Evolutionary conservation across 1,140 invertebrate genomes (phyloP), one percentile per base, ranked within the genome.

Genomic region (Metopolophium dirhodum): DNA sequence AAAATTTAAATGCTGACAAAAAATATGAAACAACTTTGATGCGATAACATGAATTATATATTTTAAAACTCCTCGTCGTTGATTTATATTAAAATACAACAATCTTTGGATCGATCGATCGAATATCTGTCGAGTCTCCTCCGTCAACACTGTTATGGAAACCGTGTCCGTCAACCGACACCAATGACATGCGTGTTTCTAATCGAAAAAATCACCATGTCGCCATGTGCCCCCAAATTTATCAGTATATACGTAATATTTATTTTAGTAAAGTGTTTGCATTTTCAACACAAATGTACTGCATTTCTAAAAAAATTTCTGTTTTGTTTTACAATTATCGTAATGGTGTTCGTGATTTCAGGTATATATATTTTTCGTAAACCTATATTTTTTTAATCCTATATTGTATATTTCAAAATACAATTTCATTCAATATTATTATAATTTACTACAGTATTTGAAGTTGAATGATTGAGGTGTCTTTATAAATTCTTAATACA

Each of bases 11-110:
- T n/a, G n/a, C 4, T 68, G 30, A 68, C 30, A 30, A 61, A n/a
- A 68, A n/a, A 14, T 20, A 20, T 68, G 61, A 7, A 68, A 14
- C 30, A 30, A 30, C 8, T 68, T 68, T 77, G 61, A 77, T 14
- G 14, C 1, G 14, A 4, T 77, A 18, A 35, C n/a, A n/a, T 77
- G 0, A 18, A 77, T 41, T 41, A 41, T 77, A 77, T 77, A 77
- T 7, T 77, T n/a, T n/a, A n/a, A n/a, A n/a, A 6, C 22, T n/a
- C 0, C 6, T 4, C 1, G 1, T 9, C 9, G n/a, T n/a, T 18
- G n/a, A 23, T 77, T 0, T 77, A 77, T n/a, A 35, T 77, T n/a
- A 77, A n/a, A 77, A 20, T 77, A 18, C 30, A n/a, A 77, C 61
- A n/a, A 77, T n/a, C 61, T n/a, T 77, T 77, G 61, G 22, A 37